Conservation (phyloP, 2,113 vertebrate genomes). For the Irena cyanogastra region DNA sequence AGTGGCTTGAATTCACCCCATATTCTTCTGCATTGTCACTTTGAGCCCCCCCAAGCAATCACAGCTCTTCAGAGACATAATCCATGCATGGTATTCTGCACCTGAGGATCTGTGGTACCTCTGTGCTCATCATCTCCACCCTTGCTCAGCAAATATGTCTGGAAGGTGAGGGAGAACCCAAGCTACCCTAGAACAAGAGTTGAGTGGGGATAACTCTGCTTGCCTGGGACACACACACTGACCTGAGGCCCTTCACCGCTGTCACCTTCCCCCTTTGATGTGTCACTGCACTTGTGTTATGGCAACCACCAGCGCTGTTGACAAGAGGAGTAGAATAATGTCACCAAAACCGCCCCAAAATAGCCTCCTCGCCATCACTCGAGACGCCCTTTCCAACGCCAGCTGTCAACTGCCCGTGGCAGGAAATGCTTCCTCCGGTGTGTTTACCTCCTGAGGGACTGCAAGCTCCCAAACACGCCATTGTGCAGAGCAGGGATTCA, state of each 20-base stretch:
- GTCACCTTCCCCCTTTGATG: not conserved
- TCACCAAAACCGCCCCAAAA: slow-evolving; percentile 37
- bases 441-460: slow-evolving; percentile 50
- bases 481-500: slow-evolving; percentile 42
- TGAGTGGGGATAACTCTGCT: not conserved
- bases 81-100: not conserved
- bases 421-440: slow-evolving; percentile 60
- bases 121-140: not conserved
- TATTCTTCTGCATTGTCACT: not conserved
- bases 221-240: not conserved
- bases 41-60: not conserved
- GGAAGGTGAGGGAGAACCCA: not conserved
- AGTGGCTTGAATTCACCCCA: not conserved
- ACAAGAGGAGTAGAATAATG: not conserved
- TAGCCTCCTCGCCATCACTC: not conserved
- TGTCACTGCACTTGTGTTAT: not conserved
- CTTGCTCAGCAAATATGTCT: not conserved
- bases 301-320: not conserved
- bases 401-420: slow-evolving; percentile 33
- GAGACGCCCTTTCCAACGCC: not conserved
- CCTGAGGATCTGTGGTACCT: not conserved
- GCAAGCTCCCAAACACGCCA: not conserved
- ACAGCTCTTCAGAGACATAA: not conserved
- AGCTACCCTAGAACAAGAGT: not conserved
- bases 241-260: not conserved